These are phyloP conservation scores for Blera fallax DNA, from an alignment of 2,888 invertebrate species.

Conservation along the genomic window DNA sequence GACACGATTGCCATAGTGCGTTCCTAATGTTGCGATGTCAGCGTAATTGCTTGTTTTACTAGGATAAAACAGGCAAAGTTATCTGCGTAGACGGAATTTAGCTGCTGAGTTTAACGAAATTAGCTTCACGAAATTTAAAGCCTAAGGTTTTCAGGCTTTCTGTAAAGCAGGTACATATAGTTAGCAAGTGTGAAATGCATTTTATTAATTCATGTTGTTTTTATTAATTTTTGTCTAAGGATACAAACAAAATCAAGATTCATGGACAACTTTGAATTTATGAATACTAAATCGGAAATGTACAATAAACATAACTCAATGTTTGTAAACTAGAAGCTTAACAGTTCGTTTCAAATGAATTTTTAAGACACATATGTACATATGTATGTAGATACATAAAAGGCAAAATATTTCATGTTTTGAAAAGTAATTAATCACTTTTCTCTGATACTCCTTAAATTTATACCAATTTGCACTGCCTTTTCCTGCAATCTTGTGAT, in stretches of 20 bases:
- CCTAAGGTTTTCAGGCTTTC: too few species aligned
- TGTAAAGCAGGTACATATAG: too few species aligned
- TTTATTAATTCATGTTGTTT: too few species aligned
- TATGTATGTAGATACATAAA: not conserved
- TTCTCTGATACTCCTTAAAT: not conserved
- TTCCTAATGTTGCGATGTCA: too few species aligned
- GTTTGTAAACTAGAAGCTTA: not conserved
- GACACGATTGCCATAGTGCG: too few species aligned
- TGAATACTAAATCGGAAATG: not conserved
- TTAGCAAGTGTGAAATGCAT: too few species aligned
- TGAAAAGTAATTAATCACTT: not conserved
- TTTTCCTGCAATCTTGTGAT: slow-evolving; percentile 5
- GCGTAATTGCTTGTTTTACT: too few species aligned
- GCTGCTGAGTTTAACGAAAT: too few species aligned
- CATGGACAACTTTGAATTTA: not conserved
- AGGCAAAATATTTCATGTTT: not conserved
- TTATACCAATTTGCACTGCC: not conserved
- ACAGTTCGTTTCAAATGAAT: not conserved
- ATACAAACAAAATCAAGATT: not conserved
- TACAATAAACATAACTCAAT: not conserved
- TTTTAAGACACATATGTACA: not conserved
- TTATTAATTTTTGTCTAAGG: too few species aligned
- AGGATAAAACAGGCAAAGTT: too few species aligned
- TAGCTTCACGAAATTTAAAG: too few species aligned
- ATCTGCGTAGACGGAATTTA: too few species aligned